Evolutionary conservation across 1,140 invertebrate species (phyloP).

Genomic region (Drosophila tristis): DNA sequence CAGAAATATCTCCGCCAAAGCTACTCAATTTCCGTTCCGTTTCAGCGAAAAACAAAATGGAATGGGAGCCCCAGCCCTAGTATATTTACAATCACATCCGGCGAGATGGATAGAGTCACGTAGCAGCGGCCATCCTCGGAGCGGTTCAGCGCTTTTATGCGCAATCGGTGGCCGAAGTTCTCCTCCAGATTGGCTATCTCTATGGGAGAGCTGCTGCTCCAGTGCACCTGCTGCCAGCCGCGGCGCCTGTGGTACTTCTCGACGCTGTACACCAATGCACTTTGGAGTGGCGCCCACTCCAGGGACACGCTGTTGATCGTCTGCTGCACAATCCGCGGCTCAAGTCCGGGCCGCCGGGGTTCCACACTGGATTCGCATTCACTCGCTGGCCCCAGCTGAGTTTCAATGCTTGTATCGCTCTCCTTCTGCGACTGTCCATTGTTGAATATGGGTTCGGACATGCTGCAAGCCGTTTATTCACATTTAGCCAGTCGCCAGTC

Average conservation of each 20-base stretch:
- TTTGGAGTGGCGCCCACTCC: constrained; percentile 50
- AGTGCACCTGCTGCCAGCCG: constrained; percentile 71
- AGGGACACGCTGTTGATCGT: constrained; percentile 61
- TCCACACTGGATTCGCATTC: neutral
- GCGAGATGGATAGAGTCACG: constrained; percentile 53
- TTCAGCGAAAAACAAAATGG: neutral
- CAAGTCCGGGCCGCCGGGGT: constrained; percentile 48
- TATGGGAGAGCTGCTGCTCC: constrained; percentile 45
- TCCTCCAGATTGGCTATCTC: constrained; percentile 65
- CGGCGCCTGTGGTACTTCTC: constrained; percentile 58
- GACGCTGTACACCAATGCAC: constrained; percentile 61
- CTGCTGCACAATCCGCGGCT: constrained; percentile 42
- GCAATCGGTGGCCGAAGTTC: constrained; percentile 71
- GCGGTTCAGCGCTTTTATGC: constrained; percentile 61
- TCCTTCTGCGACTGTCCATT: constrained; percentile 26
- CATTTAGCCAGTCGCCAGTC: constrained; percentile 61
- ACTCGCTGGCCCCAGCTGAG: no score
- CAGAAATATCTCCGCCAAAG: no score
- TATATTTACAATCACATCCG: constrained; percentile 64
- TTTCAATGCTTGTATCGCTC: neutral
- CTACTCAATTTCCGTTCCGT: constrained; percentile 3
- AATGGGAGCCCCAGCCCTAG: no score
- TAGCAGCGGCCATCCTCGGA: constrained; percentile 31
- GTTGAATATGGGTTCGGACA: constrained; percentile 52
- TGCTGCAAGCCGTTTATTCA: constrained; percentile 54